Evolutionary conservation across 2,888 invertebrate genomes (phyloP).

Genomic region (Leucoma salicis): DNA sequence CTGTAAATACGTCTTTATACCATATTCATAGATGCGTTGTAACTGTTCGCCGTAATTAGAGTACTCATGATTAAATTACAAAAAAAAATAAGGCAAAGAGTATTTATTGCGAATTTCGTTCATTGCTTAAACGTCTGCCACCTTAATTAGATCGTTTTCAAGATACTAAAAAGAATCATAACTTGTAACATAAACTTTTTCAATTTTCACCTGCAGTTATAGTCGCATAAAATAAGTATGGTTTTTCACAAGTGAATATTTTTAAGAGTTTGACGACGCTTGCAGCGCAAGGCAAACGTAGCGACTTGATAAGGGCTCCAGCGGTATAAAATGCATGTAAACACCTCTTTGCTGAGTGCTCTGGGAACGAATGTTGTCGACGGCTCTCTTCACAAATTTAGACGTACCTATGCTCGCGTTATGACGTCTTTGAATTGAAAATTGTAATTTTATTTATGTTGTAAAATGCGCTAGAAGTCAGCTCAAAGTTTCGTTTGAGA

Average conservation of each 20-base stretch:
- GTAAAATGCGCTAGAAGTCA: conserved; percentile 21
- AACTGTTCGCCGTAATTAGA: conserved; percentile 19
- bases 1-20: too few relatives aligned
- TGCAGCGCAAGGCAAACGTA: conserved; percentile 55
- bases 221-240: conserved; percentile 65
- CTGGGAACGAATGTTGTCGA: conserved; percentile 56
- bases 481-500: conserved; percentile 20
- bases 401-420: conserved; percentile 30
- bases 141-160: conserved; percentile 64
- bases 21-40: too few relatives aligned
- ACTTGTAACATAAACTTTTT: conserved; percentile 79
- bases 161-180: conserved; percentile 69
- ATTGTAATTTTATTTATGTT: conserved; percentile 39
- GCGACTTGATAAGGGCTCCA: conserved; percentile 66
- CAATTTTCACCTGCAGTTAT: conserved; percentile 79
- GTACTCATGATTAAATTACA: conserved; percentile 26
- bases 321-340: conserved; percentile 73
- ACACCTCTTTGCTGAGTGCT: conserved; percentile 62
- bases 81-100: conserved; percentile 17
- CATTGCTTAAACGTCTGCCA: conserved; percentile 10
- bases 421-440: conserved; percentile 37
- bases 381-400: conserved; percentile 54
- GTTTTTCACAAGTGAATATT: conserved; percentile 62
- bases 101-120: conserved; percentile 17
- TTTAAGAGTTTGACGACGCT: conserved; percentile 71